Evolutionary conservation across 2,797 vertebrate genomes (phyloP), one percentile per base, ranked within the genome.

Genomic region (Danio tinwini): DNA sequence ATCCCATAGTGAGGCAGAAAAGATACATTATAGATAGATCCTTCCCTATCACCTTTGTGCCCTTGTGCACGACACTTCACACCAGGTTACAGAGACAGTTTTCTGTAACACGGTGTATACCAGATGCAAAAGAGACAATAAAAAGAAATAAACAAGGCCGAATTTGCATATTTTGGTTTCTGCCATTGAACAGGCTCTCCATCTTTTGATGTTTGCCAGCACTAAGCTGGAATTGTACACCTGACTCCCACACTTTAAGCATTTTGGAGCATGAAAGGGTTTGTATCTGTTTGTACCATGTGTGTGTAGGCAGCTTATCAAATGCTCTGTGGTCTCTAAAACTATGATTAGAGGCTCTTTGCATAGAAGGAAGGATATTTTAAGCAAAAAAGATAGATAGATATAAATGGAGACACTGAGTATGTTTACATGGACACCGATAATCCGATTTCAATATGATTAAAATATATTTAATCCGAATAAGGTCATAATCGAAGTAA

Each of bases 181-280:
- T 69, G 21, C 14, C 14, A 1, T n/a, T 52, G 14, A 6, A 69
- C 5, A 9, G 13, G 65, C 47, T 37, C 21, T 50, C 2, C 8
- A 14, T 5, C 44, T 52, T 6, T 2, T 37, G 2, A 3, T 69
- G 37, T 40, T 53, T 40, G 3, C 49, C 29, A 40, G 49, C 29
- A 40, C 29, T 69, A 69, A 69, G 29, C 37, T 13, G 37, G 9
- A 70, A 70, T 40, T 40, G 49, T 40, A 37, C 50, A 70, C 68
- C 67, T 70, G 67, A 53, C 49, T 70, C 68, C 49, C 29, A 70
- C 49, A 70, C 10, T 53, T 53, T 53, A 70, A 40, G 49, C 29
- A 16, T 70, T 53, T 13, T 29, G 39, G 17, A 53, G 29, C 67
- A 69, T 69, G 5, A 40, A 53, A 17, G 5, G 69, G 49, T 69